Evolutionary conservation across 2,888 invertebrate genomes (phyloP), one percentile per base, ranked within the genome.

Genomic region (Romanomermis culicivorax): DNA sequence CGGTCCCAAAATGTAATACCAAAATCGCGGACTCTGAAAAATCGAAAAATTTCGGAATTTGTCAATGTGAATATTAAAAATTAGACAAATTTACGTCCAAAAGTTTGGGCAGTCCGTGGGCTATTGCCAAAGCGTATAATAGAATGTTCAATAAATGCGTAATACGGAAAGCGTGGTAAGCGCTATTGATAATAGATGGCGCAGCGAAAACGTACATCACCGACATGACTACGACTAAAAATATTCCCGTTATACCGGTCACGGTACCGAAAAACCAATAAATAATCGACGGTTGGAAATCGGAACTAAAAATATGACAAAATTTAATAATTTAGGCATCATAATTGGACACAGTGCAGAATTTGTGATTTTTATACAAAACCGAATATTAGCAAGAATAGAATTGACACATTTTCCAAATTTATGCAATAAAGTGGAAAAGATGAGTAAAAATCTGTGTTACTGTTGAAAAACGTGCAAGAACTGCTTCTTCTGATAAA

Each of bases 201-300:
- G 89, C 87, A 0, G 91, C 89, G 69, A 93, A 93, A n/a, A 88
- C 83, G 68, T 89, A 88, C 62, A 93, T 91, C 54, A 89, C 81
- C 68, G 85, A 83, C 83, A 89, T 88, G 54, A 88, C 80, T 53
- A 84, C 76, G 68, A 87, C 89, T 0, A 91, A 75, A 1, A 85
- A 66, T 1, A 91, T 84, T 14, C 89, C 57, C 2, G 64, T 64
- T 53, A 66, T 72, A 82, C 87, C 88, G 60, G 89, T 89, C 4
- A 91, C 78, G 1, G 91, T 91, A 71, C 85, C 83, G 71, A 89
- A 91, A 29, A 91, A 78, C 91, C 91, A 93, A 69, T 85, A 91
- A 0, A 83, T 82, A 59, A 91, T 87, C 11, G 87, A 87, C 0
- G 89, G 88, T 64, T 85, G 81, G 65, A 86, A 86, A 70, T 91